Evolutionary conservation across 2,888 invertebrate species (phyloP).

Genomic region (Drosophila atripex): DNA sequence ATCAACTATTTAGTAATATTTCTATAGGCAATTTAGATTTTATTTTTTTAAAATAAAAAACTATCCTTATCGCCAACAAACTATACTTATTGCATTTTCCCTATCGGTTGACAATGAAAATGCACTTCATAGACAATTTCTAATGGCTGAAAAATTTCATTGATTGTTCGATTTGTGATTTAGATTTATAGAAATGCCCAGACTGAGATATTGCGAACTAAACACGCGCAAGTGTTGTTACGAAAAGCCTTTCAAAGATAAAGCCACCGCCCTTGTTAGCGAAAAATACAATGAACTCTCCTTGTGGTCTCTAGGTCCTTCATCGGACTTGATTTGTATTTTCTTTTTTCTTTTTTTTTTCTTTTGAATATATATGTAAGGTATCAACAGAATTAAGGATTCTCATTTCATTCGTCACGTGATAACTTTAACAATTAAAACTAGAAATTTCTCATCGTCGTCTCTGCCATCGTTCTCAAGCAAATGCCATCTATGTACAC

Average conservation of each 20-base stretch:
- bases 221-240: not conserved
- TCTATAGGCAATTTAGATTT: no score
- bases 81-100: not conserved
- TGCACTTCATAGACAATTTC: not conserved
- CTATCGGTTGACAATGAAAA: slow-evolving; percentile 2
- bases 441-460: slow-evolving; percentile 53
- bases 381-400: slow-evolving; percentile 58
- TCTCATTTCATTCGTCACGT: slow-evolving; percentile 25
- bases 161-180: not conserved
- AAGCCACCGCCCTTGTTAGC: not conserved
- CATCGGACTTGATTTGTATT: slow-evolving; percentile 27
- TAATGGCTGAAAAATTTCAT: not conserved
- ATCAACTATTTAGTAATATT: no score
- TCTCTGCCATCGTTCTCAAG: slow-evolving; percentile 27
- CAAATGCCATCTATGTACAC: slow-evolving; percentile 67
- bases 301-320: slow-evolving; percentile 35
- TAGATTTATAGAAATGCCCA: not conserved
- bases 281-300: not conserved
- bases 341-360: not conserved
- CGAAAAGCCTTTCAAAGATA: not conserved
- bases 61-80: not conserved
- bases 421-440: slow-evolving; percentile 72
- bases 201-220: not conserved
- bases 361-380: slow-evolving; percentile 20
- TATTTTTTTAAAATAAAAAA: no score